phyloP scores from a whole-genome alignment of 1,140 invertebrate species.

The Chironomus striatipennis region DNA sequence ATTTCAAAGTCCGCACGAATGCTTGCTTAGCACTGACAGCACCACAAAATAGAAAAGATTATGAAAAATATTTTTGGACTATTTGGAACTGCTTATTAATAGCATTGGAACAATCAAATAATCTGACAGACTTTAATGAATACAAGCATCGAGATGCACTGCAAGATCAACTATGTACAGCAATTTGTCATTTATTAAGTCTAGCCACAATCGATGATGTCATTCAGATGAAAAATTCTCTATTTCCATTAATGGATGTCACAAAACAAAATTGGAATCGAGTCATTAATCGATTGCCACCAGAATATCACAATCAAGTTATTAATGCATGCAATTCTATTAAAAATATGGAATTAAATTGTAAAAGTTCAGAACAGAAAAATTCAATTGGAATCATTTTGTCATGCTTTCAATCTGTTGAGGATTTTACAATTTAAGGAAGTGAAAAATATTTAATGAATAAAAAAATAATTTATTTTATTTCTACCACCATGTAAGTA shows the following conservation, averaged over 20 bases:
- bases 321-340: background rate
- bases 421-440: background rate
- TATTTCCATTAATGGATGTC: slow-evolving; percentile 29
- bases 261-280: slow-evolving; percentile 34
- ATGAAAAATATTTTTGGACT: slow-evolving; percentile 49
- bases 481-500: background rate
- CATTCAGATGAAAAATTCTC: slow-evolving; percentile 27
- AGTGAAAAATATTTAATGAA: background rate
- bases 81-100: slow-evolving; percentile 61
- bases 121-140: slow-evolving; percentile 67
- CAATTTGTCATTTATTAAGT: slow-evolving; percentile 33
- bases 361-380: background rate
- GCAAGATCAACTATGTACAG: slow-evolving; percentile 43
- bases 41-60: slow-evolving; percentile 45
- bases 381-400: background rate
- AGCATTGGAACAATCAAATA: slow-evolving; percentile 62
- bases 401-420: background rate
- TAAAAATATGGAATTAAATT: background rate
- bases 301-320: slow-evolving; percentile 28
- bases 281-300: slow-evolving; percentile 35
- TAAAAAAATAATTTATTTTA: background rate
- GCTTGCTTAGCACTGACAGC: slow-evolving; percentile 64
- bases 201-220: slow-evolving; percentile 31
- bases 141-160: slow-evolving; percentile 71
- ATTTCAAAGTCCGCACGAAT: slow-evolving; percentile 69